Evolutionary conservation across 1,140 invertebrate genomes (phyloP).

Genomic region (Rhynchophorus ferrugineus): DNA sequence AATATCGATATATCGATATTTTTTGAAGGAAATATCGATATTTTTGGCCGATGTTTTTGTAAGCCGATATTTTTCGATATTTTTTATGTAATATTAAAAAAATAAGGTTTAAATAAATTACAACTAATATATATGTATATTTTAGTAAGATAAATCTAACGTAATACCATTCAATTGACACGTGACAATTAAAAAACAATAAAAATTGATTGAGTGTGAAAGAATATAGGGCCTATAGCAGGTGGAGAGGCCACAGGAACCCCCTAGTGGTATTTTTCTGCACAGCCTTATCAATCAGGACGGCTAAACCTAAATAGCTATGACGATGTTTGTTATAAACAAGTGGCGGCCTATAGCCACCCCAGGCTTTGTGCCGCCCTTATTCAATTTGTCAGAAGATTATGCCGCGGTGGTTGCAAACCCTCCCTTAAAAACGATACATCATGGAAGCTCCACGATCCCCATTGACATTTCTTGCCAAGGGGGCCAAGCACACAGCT

Average conservation of each 20-base stretch:
- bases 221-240: too few species aligned
- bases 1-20: too few species aligned
- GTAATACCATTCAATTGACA: too few species aligned
- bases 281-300: constrained; percentile 23
- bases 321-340: constrained; percentile 41
- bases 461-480: constrained; percentile 20
- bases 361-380: constrained; percentile 35
- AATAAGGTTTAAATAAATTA: too few species aligned
- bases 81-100: too few species aligned
- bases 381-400: constrained; percentile 44
- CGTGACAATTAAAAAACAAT: too few species aligned
- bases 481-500: constrained; percentile 7
- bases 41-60: too few species aligned
- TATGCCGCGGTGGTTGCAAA: constrained; percentile 40
- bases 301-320: constrained; percentile 33
- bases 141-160: too few species aligned
- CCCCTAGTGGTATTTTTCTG: constrained; percentile 9
- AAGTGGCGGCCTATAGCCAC: constrained; percentile 34
- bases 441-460: constrained; percentile 32
- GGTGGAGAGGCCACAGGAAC: constrained; percentile 13
- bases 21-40: too few species aligned
- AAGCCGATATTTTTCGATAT: too few species aligned
- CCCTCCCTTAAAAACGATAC: constrained; percentile 38
- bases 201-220: too few species aligned
- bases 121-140: too few species aligned